Percentiles rank a stretch among this genome's conserved stretches.
phyloP scores from a whole-genome alignment of 2,888 invertebrate species.

The Psylliodes chrysocephalus region DNA sequence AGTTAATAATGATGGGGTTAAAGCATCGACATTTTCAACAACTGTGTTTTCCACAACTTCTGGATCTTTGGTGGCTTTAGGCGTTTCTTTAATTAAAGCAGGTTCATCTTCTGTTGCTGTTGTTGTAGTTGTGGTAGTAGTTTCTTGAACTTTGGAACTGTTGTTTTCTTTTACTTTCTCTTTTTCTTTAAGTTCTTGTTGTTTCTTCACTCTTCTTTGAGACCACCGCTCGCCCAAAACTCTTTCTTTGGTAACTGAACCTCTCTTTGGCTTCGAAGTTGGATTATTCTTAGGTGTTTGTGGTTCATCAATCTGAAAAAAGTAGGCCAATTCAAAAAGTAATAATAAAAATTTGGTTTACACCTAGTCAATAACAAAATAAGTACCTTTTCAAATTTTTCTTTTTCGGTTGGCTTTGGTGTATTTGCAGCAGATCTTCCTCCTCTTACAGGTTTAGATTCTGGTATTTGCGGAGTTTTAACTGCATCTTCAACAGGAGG shows the following conservation, averaged over 20 bases:
- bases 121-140: slow-evolving; percentile 15
- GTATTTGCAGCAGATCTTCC: slow-evolving; percentile 20
- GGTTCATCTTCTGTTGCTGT: slow-evolving; percentile 54
- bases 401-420: slow-evolving; percentile 8
- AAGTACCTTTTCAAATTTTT: background rate
- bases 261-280: slow-evolving; percentile 45
- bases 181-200: slow-evolving; percentile 51
- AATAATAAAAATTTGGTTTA: too few species aligned
- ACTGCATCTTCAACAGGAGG: slow-evolving; percentile 16
- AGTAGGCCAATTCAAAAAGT: background rate
- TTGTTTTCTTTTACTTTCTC: slow-evolving; percentile 40
- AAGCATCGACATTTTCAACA: background rate
- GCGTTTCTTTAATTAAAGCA: slow-evolving; percentile 41
- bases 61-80: slow-evolving; percentile 6
- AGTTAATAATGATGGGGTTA: slow-evolving; percentile 31
- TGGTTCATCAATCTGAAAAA: slow-evolving; percentile 31
- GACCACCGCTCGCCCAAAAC: slow-evolving; percentile 61
- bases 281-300: slow-evolving; percentile 39
- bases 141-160: slow-evolving; percentile 30
- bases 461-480: slow-evolving; percentile 3
- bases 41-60: background rate
- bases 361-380: background rate
- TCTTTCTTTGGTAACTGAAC: slow-evolving; percentile 51
- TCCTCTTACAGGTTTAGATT: background rate
- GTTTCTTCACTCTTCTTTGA: slow-evolving; percentile 59